These are phyloP conservation scores for Nibea coibor DNA, from an alignment of 2,113 vertebrate species.

Conservation along the genomic window DNA sequence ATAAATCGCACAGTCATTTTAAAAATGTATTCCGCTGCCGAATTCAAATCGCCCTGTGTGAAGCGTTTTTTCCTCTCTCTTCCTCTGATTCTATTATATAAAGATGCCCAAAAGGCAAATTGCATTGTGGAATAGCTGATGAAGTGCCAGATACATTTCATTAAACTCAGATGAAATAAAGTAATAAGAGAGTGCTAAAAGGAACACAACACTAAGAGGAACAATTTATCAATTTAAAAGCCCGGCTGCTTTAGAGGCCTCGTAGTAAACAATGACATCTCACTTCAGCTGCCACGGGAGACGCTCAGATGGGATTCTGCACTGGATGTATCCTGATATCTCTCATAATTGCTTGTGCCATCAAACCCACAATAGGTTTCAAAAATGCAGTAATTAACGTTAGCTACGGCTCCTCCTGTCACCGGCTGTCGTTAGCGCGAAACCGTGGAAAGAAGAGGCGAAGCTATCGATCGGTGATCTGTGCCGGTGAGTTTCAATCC, in stretches of 20 bases:
- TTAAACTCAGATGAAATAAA: slow-evolving; percentile 81
- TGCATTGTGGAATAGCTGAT: slow-evolving; percentile 73
- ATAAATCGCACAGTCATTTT: slow-evolving; percentile 38
- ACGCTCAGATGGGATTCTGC: slow-evolving; percentile 6
- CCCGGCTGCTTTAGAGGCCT: slow-evolving; percentile 47
- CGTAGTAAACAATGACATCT: slow-evolving; percentile 71
- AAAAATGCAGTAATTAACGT: slow-evolving; percentile 23
- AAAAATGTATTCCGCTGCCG: slow-evolving; percentile 47
- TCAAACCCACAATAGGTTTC: slow-evolving; percentile 9
- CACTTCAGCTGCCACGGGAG: slow-evolving; percentile 21
- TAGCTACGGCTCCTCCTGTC: background rate
- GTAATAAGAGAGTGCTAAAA: slow-evolving; percentile 75
- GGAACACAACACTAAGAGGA: slow-evolving; percentile 68
- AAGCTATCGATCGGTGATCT: slow-evolving; percentile 16
- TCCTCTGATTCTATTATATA: slow-evolving; percentile 62
- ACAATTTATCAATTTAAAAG: slow-evolving; percentile 77
- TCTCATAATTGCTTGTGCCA: slow-evolving; percentile 26
- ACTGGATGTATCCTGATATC: background rate
- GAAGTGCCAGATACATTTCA: slow-evolving; percentile 81
- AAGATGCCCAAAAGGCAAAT: slow-evolving; percentile 77
- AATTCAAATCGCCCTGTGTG: slow-evolving; percentile 59
- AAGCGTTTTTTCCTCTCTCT: slow-evolving; percentile 16
- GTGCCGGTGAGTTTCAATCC: slow-evolving; percentile 21
- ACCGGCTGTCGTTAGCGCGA: background rate
- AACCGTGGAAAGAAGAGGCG: background rate